phyloP scores from a whole-genome alignment of 2,888 invertebrate species.

The Lycaena phlaeas region DNA sequence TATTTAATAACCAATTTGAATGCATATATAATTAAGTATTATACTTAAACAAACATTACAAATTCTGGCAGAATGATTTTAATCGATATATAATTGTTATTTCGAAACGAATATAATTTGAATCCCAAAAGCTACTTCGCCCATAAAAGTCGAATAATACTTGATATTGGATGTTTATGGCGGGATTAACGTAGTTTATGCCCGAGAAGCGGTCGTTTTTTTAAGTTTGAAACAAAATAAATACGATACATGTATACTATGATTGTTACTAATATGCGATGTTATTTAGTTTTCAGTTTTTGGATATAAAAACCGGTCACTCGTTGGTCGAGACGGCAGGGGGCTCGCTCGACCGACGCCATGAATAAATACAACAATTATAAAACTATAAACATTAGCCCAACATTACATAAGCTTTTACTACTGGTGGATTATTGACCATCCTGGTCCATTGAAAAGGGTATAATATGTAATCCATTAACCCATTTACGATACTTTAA shows the following conservation, averaged over 20 bases:
- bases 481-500: no score
- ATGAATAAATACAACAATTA: slow-evolving; percentile 55
- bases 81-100: no score
- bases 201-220: not conserved
- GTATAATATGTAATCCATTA: no score
- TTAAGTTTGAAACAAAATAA: slow-evolving; percentile 7
- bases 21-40: no score
- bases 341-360: slow-evolving; percentile 32
- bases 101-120: no score
- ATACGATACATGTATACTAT: not conserved
- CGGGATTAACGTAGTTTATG: slow-evolving; percentile 2
- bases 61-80: no score
- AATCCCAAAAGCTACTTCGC: not conserved
- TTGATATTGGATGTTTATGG: not conserved
- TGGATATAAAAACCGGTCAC: slow-evolving; percentile 47
- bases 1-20: no score
- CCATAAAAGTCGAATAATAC: not conserved
- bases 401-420: slow-evolving; percentile 12
- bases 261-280: not conserved
- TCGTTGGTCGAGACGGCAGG: slow-evolving; percentile 44
- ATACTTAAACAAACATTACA: no score
- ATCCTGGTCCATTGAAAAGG: no score
- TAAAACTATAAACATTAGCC: slow-evolving; percentile 30
- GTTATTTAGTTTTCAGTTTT: slow-evolving; percentile 28
- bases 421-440: not conserved